These are phyloP conservation scores for Dermatophagoides farinae DNA, from an alignment of 1,140 invertebrate genomes.

Conservation along the genomic window DNA sequence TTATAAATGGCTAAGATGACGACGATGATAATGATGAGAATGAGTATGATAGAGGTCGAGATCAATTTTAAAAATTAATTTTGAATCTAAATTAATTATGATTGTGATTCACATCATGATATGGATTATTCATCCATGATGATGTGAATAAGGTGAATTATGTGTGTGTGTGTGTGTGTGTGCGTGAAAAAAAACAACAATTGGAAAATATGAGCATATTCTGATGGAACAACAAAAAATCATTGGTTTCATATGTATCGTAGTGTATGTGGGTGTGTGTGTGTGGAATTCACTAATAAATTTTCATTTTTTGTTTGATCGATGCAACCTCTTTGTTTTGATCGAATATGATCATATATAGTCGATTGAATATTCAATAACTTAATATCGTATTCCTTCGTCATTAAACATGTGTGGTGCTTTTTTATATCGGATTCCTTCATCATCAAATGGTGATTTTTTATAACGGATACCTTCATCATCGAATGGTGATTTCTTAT, in stretches of 20 bases:
- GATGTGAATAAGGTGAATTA: background rate
- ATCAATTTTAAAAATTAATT: background rate
- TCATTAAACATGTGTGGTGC: background rate
- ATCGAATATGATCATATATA: too few relatives aligned
- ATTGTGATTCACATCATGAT: background rate
- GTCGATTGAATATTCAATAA: too few relatives aligned
- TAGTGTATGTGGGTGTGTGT: background rate
- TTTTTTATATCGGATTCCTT: constrained; percentile 7
- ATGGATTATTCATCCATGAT: background rate
- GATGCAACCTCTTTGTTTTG: too few relatives aligned
- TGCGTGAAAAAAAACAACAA: too few relatives aligned
- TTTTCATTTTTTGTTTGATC: too few relatives aligned
- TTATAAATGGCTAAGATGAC: too few relatives aligned
- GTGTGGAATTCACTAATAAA: background rate
- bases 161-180: background rate
- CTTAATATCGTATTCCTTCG: background rate
- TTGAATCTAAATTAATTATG: background rate
- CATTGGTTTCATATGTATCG: background rate
- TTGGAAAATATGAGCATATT: too few relatives aligned
- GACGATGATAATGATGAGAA: too few relatives aligned
- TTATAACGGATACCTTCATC: background rate
- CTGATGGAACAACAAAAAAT: too few relatives aligned
- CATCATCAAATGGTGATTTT: constrained; percentile 1
- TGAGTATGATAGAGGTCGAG: background rate
- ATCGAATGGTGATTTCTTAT: constrained; percentile 1